Conservation (phyloP, 2,113 vertebrate species). For the Calidris pygmaea region DNA sequence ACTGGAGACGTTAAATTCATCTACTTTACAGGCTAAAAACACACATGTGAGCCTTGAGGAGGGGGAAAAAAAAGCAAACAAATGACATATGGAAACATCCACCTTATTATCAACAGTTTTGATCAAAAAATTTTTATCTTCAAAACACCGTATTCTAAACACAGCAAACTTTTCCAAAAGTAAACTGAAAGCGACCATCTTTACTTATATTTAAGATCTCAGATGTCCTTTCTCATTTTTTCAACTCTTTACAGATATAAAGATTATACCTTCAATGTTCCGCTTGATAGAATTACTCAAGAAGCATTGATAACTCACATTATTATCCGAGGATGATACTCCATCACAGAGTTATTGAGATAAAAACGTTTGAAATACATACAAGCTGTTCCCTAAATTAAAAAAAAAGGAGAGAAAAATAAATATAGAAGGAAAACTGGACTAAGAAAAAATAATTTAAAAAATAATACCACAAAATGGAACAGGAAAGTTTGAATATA, state of each 20-base stretch:
- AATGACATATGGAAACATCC: not conserved
- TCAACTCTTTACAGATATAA: not conserved
- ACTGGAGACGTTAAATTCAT: slow-evolving; percentile 97
- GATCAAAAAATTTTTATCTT: not conserved
- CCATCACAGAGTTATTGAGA: slow-evolving; percentile 96
- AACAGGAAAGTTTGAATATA: not conserved
- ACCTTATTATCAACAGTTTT: not conserved
- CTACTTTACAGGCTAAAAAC: slow-evolving; percentile 96
- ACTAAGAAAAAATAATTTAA: not conserved
- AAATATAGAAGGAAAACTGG: not conserved
- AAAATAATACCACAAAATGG: not conserved
- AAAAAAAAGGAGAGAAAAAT: not conserved
- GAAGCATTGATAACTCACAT: slow-evolving; percentile 82
- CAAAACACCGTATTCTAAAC: not conserved
- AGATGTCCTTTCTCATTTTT: not conserved
- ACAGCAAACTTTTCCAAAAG: not conserved
- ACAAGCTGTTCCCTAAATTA: slow-evolving; percentile 86
- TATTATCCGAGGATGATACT: slow-evolving; percentile 92
- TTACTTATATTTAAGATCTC: not conserved
- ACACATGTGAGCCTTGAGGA: slow-evolving; percentile 87
- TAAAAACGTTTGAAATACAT: slow-evolving; percentile 98
- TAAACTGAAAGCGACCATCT: not conserved
- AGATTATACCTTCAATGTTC: not conserved
- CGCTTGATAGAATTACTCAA: not conserved
- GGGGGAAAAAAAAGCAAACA: not conserved